phyloP scores from a whole-genome alignment of 2,888 invertebrate species.

The Notodonta ziczac region DNA sequence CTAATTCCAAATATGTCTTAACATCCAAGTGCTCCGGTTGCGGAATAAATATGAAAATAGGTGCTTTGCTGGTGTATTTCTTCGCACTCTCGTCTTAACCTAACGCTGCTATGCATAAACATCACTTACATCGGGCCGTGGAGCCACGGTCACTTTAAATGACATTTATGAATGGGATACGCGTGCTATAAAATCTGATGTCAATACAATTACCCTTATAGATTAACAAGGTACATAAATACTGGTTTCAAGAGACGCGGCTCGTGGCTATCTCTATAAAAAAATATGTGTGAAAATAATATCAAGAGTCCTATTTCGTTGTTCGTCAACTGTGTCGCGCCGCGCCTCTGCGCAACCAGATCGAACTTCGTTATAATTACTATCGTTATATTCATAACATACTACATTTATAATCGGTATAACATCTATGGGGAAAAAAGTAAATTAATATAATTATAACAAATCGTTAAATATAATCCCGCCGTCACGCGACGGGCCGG shows the following conservation, averaged over 20 bases:
- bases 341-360: conserved; percentile 26
- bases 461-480: conserved; percentile 22
- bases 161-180: conserved; percentile 13
- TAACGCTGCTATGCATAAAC: conserved; percentile 19
- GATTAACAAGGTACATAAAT: no score
- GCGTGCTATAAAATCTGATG: conserved; percentile 11
- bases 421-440: conserved; percentile 27
- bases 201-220: conserved; percentile 1
- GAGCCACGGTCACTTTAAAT: conserved; percentile 22
- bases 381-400: conserved; percentile 4
- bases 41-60: conserved; percentile 55
- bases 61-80: conserved; percentile 45
- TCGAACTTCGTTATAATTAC: conserved; percentile 9
- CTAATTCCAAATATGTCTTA: conserved; percentile 47
- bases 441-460: conserved; percentile 21
- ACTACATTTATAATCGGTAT: conserved; percentile 19
- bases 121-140: conserved; percentile 18
- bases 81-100: conserved; percentile 24
- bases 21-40: conserved; percentile 31
- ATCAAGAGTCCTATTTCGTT: no score
- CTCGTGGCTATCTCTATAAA: no score
- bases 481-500: conserved; percentile 16
- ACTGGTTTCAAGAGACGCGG: no score
- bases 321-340: neutral
- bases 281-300: no score